Evolutionary conservation across 2,888 invertebrate genomes (phyloP), one percentile per base, ranked within the genome.

Genomic region (Seira ritae): DNA sequence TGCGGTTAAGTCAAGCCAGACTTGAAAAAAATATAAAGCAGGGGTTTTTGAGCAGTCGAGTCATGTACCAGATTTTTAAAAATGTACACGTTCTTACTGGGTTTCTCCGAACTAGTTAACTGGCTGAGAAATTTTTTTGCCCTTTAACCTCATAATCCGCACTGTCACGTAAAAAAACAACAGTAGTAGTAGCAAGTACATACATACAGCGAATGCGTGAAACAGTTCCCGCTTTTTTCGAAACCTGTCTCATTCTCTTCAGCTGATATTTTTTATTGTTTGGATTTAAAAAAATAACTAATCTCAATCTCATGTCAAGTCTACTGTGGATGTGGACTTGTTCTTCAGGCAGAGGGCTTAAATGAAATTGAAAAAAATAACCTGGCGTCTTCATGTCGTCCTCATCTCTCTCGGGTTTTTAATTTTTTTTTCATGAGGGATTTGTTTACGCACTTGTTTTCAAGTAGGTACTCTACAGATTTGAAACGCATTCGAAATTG

Each of bases 131-230:
- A 23, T 24, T 17, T 72, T 60, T 12, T 17, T 81, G 50, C 70
- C 81, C 81, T 71, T 75, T 81, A 81, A 81, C 75, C 75, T 75
- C 71, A 37, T 68, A 81, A 66, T 71, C 50, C 23, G 66, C 17
- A 6, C 55, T 75, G 80, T 80, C 80, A 74, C 80, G 80, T 70
- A 80, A 74, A 69, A 37, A 31, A 31, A 31, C 31, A 2, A 31
- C 31, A 31, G 31, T 31, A 31, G 31, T 50, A 50, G 50, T 15
- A 50, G 50, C 50, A 50, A 50, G 50, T 50, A 50, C 12, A 4
- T 42, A 42, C 42, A n/a, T 42, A 42, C 42, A n/a, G n/a, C 50
- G 50, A 50, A 12, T 15, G 50, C 17, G 50, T 50, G 50, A 50
- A 50, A 50, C 50, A 8, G 50, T 50, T 50, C 17, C 17, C 50